These are phyloP conservation scores for Anas acuta DNA, from an alignment of 2,797 vertebrate species.

Conservation along the genomic window DNA sequence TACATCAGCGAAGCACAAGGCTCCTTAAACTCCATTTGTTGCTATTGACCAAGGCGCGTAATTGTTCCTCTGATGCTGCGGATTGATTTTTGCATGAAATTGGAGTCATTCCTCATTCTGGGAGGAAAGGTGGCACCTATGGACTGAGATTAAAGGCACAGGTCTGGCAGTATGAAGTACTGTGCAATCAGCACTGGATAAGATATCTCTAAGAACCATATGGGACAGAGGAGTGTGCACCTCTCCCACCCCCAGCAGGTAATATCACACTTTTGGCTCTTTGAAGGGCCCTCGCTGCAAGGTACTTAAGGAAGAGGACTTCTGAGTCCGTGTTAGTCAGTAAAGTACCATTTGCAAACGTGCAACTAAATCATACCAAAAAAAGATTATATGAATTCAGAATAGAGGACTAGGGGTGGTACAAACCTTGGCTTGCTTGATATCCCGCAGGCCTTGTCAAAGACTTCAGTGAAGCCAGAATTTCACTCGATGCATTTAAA, in stretches of 20 bases:
- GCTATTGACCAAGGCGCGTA: not conserved
- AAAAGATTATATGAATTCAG: not conserved
- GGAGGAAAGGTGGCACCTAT: not conserved
- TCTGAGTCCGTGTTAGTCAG: not conserved
- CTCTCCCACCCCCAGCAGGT: not conserved
- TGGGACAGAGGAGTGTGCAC: not conserved
- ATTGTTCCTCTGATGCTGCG: not conserved
- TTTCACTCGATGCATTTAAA: not conserved
- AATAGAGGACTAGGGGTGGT: not conserved
- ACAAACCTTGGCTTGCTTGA: not conserved
- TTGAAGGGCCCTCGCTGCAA: not conserved
- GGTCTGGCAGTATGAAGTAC: not conserved
- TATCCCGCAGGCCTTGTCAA: not conserved
- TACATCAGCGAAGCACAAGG: not conserved
- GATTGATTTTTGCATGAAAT: constrained; percentile 41
- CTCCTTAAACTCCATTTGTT: not conserved
- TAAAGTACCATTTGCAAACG: not conserved
- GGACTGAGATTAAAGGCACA: not conserved
- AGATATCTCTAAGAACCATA: not conserved
- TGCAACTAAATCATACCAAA: not conserved
- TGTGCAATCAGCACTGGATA: not conserved
- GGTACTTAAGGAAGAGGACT: not conserved
- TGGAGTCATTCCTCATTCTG: constrained; percentile 29
- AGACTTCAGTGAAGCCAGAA: not conserved
- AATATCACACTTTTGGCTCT: not conserved